Evolutionary conservation across 2,113 vertebrate genomes (phyloP), one percentile per base, ranked within the genome.

Genomic region (Epinephelus fuscoguttatus): DNA sequence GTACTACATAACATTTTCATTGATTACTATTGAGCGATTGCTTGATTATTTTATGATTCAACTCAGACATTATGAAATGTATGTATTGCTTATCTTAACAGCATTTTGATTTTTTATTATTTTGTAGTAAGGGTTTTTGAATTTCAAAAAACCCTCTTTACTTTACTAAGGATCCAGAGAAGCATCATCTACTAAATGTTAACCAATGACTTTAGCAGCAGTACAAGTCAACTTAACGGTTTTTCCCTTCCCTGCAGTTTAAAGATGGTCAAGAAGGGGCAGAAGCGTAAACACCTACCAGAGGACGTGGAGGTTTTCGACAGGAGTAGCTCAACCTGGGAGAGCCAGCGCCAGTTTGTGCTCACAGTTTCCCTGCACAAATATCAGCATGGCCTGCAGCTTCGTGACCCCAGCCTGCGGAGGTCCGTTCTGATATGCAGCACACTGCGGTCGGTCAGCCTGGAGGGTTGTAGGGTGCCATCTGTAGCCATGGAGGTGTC

Each of bases 361-460:
- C 92, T 97, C 53, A 94, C 95, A 0, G 94, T 97, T 61, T 96
- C 96, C 0, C 84, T 97, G 25, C 94, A 94, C 79, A 97, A 97
- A 90, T 96, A 96, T 25, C 95, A 96, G 66, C 93, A 55, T 3
- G 92, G 94, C 37, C 94, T 95, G 72, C 91, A 92, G 63, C 91
- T 95, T 3, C 78, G 91, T 0, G 94, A 96, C 0, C 95, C 94
- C 62, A 96, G 96, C 84, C 94, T 97, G 49, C 92, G 93, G 0
- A 81, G 95, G 6, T 95, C 95, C 0, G 96, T 97, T 1, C 95
- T 97, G 0, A 96, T 97, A 21, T 94, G 94, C 55, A 97, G 97
- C 88, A 97, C 96, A 0, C 92, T 97, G 74, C 94, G 96, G 49
- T 94, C 96, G 62, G 94, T 96, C 25, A 88, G 77, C 53, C 70